A percentile compares a stretch with the other conserved stretches of the same genome.
Evolutionary conservation across 64 coral and sea anemone species (phyloP).

Genomic region (Dendrophyllia cribrosa): DNA sequence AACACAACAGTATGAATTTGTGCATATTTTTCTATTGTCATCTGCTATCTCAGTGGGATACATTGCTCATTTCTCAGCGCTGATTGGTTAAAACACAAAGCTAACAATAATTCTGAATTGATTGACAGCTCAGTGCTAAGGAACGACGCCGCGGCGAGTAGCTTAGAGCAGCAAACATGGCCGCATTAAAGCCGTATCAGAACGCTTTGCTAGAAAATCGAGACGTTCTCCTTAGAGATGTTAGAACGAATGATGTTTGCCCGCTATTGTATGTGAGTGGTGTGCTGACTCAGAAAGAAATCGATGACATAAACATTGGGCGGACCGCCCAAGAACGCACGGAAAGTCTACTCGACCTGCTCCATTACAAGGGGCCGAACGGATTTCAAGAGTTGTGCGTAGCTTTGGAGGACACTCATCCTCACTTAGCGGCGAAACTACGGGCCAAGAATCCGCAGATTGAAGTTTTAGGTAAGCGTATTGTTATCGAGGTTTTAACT

Average conservation of each 20-base stretch:
- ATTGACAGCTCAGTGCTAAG: constrained; percentile 80
- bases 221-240: constrained; percentile 77
- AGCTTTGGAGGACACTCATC: constrained; percentile 81
- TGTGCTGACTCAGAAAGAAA: constrained; percentile 85
- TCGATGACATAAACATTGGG: constrained; percentile 93
- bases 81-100: constrained; percentile 65
- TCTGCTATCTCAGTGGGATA: not conserved
- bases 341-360: constrained; percentile 83
- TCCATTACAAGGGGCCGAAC: constrained; percentile 90
- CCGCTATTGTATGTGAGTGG: constrained; percentile 73
- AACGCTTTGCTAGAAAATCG: constrained; percentile 86
- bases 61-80: constrained; percentile 53
- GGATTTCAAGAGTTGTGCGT: constrained; percentile 88
- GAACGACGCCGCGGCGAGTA: constrained; percentile 75
- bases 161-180: constrained; percentile 63
- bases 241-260: constrained; percentile 77
- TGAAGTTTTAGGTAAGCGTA: constrained; percentile 71
- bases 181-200: constrained; percentile 77
- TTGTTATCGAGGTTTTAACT: not conserved
- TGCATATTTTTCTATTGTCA: constrained; percentile 36
- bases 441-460: constrained; percentile 61
- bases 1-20: not conserved
- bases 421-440: constrained; percentile 81
- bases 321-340: constrained; percentile 67
- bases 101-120: constrained; percentile 60